Evolutionary conservation across 2,113 vertebrate species (phyloP), one percentile per base, ranked within the genome.

Genomic region (Pogonocichla stellata): DNA sequence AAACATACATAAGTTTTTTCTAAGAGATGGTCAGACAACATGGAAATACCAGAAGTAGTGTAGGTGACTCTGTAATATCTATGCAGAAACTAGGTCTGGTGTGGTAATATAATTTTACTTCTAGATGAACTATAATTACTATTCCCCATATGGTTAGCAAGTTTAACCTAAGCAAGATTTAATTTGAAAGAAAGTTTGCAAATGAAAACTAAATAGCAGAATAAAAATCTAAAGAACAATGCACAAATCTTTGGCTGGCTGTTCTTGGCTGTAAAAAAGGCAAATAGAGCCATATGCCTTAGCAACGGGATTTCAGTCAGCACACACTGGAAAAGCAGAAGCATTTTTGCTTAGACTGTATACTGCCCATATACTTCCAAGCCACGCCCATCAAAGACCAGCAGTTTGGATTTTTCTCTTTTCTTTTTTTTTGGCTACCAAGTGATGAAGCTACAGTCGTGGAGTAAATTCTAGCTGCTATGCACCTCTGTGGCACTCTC

Each of bases 21-120:
- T 12, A 50, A 74, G 70, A 91, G 45, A 47, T 54, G 19, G 5
- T 45, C 85, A 80, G 60, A 43, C 48, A 62, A 24, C 20, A 28
- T 1, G 6, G 20, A 77, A 83, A 91, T 34, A 53, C 9, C 19
- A 26, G 15, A 40, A 54, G 18, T 18, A 31, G 15, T 1, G 0
- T 0, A 47, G 31, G 9, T 0, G 1, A 54, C 34, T 53, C 54
- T 40, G 19, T 25, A 43, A 11, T 23, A 50, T 3, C 61, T 38
- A 4, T 4, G 20, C 23, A 66, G 19, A 71, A 91, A 54, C 38
- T 8, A 47, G 10, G 20, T 15, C 53, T 69, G n/a, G 57, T 29
- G 20, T 40, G 28, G 57, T 22, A 45, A 24, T 3, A 23, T 25
- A 19, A 16, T 48, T 61, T 90, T 17, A 16, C 24, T 75, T 80